These are phyloP conservation scores for Geodia barretti DNA, from an alignment of 37 sponge, comb jelly and placozoan species.

Conservation along the genomic window DNA sequence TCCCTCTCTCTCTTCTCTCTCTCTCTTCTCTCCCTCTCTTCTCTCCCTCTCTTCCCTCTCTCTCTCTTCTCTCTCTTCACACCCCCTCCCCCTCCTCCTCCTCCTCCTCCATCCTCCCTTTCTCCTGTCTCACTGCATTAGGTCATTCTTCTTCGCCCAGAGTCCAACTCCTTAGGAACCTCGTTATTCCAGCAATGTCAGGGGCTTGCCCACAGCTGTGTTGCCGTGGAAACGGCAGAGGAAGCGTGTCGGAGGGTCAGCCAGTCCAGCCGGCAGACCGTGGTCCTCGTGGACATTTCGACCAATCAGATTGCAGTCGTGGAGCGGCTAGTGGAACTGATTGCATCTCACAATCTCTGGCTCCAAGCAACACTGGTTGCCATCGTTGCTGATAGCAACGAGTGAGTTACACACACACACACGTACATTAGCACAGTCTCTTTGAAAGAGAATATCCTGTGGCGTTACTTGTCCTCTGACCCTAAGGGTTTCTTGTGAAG, in stretches of 20 bases:
- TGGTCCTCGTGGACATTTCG: not conserved
- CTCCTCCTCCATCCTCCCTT: constrained; percentile 6
- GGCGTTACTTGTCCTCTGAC: no score
- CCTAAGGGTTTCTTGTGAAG: no score
- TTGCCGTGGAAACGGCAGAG: not conserved
- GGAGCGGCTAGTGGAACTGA: not conserved
- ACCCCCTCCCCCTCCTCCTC: constrained; percentile 17
- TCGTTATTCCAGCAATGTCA: not conserved
- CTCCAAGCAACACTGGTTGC: not conserved
- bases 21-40: constrained; percentile 1
- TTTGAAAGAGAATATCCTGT: no score
- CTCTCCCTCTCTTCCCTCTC: constrained; percentile 8
- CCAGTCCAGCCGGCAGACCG: constrained; percentile 11
- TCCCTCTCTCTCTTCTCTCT: not conserved
- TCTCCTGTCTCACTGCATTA: not conserved
- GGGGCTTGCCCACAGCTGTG: not conserved
- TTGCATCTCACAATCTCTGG: not conserved
- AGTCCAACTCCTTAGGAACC: not conserved
- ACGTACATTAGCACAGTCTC: no score
- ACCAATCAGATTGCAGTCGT: not conserved
- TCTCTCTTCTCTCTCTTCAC: not conserved
- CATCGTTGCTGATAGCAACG: not conserved
- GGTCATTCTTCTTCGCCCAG: not conserved
- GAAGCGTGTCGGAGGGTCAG: constrained; percentile 3
- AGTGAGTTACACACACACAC: not conserved